Evolutionary conservation across 2,113 vertebrate species (phyloP).

Genomic region (Gymnogyps californianus): DNA sequence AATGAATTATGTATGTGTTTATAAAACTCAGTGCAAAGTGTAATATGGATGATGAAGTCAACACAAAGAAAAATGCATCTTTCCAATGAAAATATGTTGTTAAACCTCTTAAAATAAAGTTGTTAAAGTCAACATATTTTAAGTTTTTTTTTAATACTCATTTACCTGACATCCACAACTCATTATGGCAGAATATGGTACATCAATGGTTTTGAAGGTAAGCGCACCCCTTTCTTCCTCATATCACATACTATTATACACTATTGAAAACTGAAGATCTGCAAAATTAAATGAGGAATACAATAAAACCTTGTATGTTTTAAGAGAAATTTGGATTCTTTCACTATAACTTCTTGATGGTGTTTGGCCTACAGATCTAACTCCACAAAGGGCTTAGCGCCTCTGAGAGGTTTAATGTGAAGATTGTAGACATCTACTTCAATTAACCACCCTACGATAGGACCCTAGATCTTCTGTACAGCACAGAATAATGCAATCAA

Average conservation of each 20-base stretch:
- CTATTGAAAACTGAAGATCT: not conserved
- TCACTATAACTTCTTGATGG: not conserved
- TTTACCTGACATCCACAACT: not conserved
- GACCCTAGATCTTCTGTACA: not conserved
- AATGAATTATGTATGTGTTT: not conserved
- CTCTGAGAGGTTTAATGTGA: not conserved
- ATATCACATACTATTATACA: not conserved
- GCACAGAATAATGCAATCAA: not conserved
- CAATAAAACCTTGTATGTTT: not conserved
- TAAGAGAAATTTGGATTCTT: not conserved
- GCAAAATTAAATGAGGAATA: not conserved
- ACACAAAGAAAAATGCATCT: not conserved
- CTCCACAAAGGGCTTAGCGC: rapidly evolving
- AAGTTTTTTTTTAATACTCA: not conserved
- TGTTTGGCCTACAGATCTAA: not conserved
- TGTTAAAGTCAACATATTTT: not conserved
- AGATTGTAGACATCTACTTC: not conserved
- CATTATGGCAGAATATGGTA: not conserved
- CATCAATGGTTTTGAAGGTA: not conserved
- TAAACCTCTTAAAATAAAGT: not conserved
- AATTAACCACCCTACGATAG: not conserved
- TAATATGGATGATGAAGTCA: not conserved
- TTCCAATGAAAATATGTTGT: not conserved
- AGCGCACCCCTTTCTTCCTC: not conserved
- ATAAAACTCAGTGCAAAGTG: not conserved